Base-by-base conservation (phyloP, 2,888 invertebrate species). In the Ptychoptera albimana region DNA sequence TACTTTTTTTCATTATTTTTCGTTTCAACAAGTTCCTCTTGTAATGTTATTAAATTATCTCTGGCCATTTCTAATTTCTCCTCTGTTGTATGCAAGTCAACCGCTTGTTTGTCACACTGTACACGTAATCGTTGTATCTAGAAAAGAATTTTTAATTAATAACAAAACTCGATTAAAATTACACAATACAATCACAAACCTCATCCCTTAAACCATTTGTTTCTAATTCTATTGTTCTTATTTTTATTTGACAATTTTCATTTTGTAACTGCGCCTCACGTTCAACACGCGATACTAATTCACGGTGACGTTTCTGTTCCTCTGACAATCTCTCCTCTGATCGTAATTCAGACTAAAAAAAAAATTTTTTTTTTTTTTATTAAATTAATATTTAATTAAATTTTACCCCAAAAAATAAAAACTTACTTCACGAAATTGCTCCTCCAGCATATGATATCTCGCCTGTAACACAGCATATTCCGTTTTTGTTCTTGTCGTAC, bases 391-490 rank as follows among this genome's bases (percentile, higher is more conserved):
- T n/a, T n/a, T 10, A n/a, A 15, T 8, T 39, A n/a, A n/a, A 39
- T 8, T 30, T 29, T 39, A 10, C 8, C 15, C 10, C 8, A 12
- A 8, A 42, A 12, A 42, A 10, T 8, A 3, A 35, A 23, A 39
- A 55, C 58, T 53, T 45, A 68, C 75, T 60, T 91, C 89, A 57
- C 87, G 70, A 46, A 58, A 60, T 47, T 65, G 65, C 62, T 93
- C 93, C 60, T 94, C 94, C 51, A 94, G 75, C 79, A 88, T 87
- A 58, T 88, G 81, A 51, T 92, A 82, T 54, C 91, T 75, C 35
- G 89, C 86, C 60, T 89, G 88, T 36, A 93, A 73, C 46, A 86
- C 83, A 2, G 89, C 87, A 74, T 92, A 92, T 66, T 93, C 92
- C 46, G 92, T 83, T 67, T 92, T 93, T 45, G 84, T 85, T 56